Evolutionary conservation across 2,888 invertebrate genomes (phyloP).

Genomic region (Liopterus haemorrhoidalis): DNA sequence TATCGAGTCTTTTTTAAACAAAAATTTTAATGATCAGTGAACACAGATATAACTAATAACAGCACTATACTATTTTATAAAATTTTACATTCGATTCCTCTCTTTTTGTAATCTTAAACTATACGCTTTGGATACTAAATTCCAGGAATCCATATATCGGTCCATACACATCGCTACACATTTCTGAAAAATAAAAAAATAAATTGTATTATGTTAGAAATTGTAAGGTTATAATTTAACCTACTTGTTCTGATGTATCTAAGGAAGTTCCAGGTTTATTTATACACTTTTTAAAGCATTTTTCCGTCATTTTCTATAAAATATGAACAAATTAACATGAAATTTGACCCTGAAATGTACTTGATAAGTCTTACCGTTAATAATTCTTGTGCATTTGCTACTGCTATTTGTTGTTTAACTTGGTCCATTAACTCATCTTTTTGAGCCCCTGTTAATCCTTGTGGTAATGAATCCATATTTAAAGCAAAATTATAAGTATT

Average conservation of each 20-base stretch:
- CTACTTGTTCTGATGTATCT: conserved; percentile 78
- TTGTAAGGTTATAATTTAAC: conserved; percentile 20
- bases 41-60: conserved; percentile 22
- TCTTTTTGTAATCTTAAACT: conserved; percentile 79
- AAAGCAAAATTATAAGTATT: conserved; percentile 9
- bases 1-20: conserved; percentile 13
- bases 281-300: conserved; percentile 94
- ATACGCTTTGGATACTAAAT: conserved; percentile 85
- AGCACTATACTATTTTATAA: conserved; percentile 14
- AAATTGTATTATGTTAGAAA: conserved; percentile 4
- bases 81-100: conserved; percentile 42
- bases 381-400: conserved; percentile 89
- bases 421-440: conserved; percentile 88
- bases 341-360: neutral
- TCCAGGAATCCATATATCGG: conserved; percentile 95
- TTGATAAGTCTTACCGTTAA: conserved; percentile 59
- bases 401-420: conserved; percentile 90
- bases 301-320: conserved; percentile 89
- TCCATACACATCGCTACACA: conserved; percentile 98
- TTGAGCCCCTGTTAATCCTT: conserved; percentile 60
- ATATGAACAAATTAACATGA: conserved; percentile 18
- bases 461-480: conserved; percentile 55
- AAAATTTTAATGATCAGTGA: conserved; percentile 14
- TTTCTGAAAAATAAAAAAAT: conserved; percentile 59
- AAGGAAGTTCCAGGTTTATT: conserved; percentile 82